Conservation (phyloP, 2,888 invertebrate species). For the Nasonovia ribisnigri region DNA sequence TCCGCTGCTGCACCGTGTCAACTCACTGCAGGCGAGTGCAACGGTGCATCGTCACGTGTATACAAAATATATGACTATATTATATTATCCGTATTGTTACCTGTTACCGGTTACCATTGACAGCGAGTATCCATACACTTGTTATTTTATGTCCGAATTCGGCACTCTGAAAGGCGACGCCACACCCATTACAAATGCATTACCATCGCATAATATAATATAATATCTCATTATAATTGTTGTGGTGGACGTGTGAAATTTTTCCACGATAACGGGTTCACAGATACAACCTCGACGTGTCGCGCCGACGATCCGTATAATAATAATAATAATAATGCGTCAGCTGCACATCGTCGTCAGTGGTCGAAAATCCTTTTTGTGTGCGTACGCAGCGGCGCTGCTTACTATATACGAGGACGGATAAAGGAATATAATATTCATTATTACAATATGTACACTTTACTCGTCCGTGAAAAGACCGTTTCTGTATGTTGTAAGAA, state of each 20-base stretch:
- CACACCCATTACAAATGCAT: background rate
- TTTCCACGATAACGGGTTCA: background rate
- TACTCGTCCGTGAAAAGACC: background rate
- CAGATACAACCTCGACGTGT: background rate
- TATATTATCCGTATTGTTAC: background rate
- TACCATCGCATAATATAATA: background rate
- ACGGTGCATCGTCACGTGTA: too few relatives aligned
- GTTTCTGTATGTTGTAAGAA: slow-evolving; percentile 19
- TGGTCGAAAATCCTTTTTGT: slow-evolving; percentile 5
- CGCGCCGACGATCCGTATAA: background rate
- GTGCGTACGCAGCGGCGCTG: background rate
- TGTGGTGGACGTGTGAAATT: background rate
- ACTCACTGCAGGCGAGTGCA: background rate
- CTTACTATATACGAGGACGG: background rate
- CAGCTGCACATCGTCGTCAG: background rate
- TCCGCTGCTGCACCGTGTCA: background rate
- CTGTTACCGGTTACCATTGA: background rate
- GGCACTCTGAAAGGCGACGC: background rate
- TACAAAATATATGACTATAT: too few relatives aligned
- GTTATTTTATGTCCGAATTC: background rate
- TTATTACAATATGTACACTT: background rate
- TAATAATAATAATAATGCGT: background rate
- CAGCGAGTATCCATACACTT: background rate
- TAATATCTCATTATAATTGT: background rate
- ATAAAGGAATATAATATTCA: slow-evolving; percentile 10